Base-by-base conservation (phyloP, 2,113 vertebrate genomes). In the Steatornis caripensis region DNA sequence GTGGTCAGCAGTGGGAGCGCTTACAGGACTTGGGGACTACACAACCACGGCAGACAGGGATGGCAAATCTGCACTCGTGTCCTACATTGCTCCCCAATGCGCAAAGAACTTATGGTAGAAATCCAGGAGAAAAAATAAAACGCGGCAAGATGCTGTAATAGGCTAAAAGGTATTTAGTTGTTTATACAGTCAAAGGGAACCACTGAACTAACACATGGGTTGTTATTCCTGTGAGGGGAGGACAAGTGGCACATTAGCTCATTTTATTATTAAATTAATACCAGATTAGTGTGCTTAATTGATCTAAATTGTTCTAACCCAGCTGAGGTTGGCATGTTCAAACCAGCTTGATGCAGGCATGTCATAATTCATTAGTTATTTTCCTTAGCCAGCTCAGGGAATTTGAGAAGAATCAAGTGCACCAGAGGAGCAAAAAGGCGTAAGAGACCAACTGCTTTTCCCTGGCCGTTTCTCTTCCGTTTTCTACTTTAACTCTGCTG, bases 251-350 rank as follows among this genome's bases (percentile, higher is more conserved):
- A 87, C 22, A 34, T 72, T 76, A 93, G 55, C 58, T 95, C 69
- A 62, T 81, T 95, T 83, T 36, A 82, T 94, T 93, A 76, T 60
- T 95, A 91, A 93, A 95, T 87, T 74, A 97, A 87, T 75, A 84
- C 23, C 39, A 69, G 78, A 87, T 90, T 62, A 84, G 39, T 43
- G 41, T 37, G 70, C 66, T 95, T 93, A 69, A 89, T 83, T 95
- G 83, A 65, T 90, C 58, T 55, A 61, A 95, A 89, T 65, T 69
- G 69, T 74, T 96, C 78, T 79, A 91, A 79, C 66, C 57, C 81
- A 89, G 78, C 62, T 58, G 75, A 91, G 72, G 66, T 61, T 84
- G 55, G 90, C 61, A 26, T 55, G 16, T 78, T 82, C 10, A 7
- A 70, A 68, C 36, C n/a, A 58, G 65, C 51, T 54, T 85, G 57